These are phyloP conservation scores for Porites lutea DNA, from an alignment of 64 coral and sea anemone species.

Conservation along the genomic window DNA sequence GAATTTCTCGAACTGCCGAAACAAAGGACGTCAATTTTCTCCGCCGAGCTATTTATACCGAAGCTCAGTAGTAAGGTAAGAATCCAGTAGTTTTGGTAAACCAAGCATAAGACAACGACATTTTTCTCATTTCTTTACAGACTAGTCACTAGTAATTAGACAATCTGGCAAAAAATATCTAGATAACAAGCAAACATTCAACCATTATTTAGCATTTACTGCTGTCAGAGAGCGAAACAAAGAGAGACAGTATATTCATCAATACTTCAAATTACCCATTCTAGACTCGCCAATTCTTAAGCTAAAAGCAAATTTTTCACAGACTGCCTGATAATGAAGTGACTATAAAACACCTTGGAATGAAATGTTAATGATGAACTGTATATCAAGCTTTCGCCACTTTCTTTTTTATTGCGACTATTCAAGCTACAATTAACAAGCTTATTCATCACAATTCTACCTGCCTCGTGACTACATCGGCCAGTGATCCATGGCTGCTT, in stretches of 20 bases:
- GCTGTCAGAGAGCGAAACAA: background rate
- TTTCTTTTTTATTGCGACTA: background rate
- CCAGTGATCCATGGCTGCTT: background rate
- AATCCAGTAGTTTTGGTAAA: background rate
- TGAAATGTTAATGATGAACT: constrained; percentile 17
- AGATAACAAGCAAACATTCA: background rate
- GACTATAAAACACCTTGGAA: background rate
- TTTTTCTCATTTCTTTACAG: too few relatives aligned
- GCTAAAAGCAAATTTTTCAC: constrained; percentile 31
- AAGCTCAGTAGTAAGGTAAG: background rate
- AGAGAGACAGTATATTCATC: background rate
- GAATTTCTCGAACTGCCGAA: background rate
- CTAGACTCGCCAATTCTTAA: background rate
- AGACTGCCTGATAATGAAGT: constrained; percentile 15
- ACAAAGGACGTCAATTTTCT: background rate
- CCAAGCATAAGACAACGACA: too few relatives aligned
- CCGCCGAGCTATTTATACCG: background rate
- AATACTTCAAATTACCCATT: background rate
- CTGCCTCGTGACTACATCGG: background rate
- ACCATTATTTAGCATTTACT: background rate
- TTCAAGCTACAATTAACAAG: background rate
- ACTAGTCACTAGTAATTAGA: too few relatives aligned
- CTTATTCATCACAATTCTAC: background rate
- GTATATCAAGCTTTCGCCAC: background rate
- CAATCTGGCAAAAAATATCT: background rate